phyloP scores from a whole-genome alignment of 1,140 invertebrate species.

The Drosophila baimaii region DNA sequence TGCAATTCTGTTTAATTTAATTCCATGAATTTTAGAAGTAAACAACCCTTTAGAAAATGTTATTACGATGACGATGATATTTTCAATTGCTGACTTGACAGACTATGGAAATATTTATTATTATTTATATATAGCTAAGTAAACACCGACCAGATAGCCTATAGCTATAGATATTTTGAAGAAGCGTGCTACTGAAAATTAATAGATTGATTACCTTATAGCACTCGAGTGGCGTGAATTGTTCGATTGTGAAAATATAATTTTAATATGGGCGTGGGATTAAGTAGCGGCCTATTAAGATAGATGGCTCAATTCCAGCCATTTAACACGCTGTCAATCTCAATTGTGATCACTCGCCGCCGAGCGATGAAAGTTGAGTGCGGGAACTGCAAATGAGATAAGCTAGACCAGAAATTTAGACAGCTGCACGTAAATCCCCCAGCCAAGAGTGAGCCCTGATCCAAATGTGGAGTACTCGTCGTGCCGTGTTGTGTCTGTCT shows the following conservation, averaged over 20 bases:
- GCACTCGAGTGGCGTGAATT: neutral
- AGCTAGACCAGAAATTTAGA: conserved; percentile 28
- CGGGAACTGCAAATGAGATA: conserved; percentile 26
- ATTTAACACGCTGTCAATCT: conserved; percentile 41
- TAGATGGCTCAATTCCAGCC: conserved; percentile 24
- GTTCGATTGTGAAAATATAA: neutral
- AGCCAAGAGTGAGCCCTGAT: conserved; percentile 1
- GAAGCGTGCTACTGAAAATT: neutral
- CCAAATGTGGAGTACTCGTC: conserved; percentile 10
- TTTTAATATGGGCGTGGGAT: neutral
- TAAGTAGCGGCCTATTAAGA: conserved; percentile 15
- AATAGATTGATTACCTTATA: neutral
- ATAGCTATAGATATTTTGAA: neutral
- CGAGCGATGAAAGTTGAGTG: conserved; percentile 27
- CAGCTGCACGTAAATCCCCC: conserved; percentile 38
- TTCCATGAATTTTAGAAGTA: neutral
- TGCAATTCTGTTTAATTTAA: neutral
- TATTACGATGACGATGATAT: neutral
- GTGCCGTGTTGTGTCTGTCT: conserved; percentile 14
- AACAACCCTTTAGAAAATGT: neutral
- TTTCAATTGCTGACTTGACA: neutral
- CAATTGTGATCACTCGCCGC: conserved; percentile 28
- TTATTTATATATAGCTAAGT: neutral
- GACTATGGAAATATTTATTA: neutral
- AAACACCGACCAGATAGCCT: neutral